Conservation (phyloP, 2,113 vertebrate genomes). For the Phasianus colchicus region DNA sequence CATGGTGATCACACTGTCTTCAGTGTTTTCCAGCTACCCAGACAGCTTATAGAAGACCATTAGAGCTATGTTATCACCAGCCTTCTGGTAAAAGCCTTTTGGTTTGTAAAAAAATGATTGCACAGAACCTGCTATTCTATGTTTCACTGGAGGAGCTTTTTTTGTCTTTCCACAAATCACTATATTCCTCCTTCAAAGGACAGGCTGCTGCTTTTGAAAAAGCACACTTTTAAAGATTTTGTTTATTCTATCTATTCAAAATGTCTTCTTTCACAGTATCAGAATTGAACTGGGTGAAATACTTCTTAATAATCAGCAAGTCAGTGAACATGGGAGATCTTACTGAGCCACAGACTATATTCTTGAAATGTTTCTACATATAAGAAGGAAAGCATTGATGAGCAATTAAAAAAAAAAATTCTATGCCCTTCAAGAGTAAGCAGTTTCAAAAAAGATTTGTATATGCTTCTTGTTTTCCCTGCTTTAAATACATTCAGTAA, state of each 20-base stretch:
- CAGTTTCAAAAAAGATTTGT: neutral
- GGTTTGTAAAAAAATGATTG: neutral
- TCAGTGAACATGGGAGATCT: conserved; percentile 45
- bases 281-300: conserved; percentile 62
- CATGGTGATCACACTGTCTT: neutral
- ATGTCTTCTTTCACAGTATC: conserved; percentile 20
- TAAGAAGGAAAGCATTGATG: conserved; percentile 17
- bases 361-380: neutral
- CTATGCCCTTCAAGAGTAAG: neutral
- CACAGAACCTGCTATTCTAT: neutral
- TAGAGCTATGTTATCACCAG: neutral
- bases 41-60: neutral
- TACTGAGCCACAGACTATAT: conserved; percentile 41
- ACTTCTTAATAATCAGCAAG: conserved; percentile 53
- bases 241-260: conserved; percentile 52
- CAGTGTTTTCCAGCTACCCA: neutral
- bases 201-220: conserved; percentile 49
- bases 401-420: neutral
- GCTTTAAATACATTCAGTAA: neutral
- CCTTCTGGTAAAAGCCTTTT: neutral
- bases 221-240: conserved; percentile 65
- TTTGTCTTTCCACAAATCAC: conserved; percentile 39
- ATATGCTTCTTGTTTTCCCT: conserved; percentile 19
- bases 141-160: conserved; percentile 42
- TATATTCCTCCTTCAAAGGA: conserved; percentile 41